These are phyloP conservation scores for Eretmodus cyanostictus DNA, from an alignment of 2,113 vertebrate species.

Conservation along the genomic window DNA sequence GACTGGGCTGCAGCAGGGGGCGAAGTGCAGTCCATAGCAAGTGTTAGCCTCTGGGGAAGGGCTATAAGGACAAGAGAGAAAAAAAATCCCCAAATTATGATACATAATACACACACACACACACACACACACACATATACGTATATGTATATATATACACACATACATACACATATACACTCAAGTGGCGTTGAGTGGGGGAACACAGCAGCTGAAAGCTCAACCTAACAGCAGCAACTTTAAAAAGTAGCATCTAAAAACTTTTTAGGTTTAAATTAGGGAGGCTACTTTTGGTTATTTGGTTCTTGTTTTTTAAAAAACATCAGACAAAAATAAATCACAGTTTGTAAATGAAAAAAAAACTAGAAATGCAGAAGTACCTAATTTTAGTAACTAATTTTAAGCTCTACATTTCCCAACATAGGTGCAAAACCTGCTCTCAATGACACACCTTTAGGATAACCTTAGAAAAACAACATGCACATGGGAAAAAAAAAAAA, in stretches of 20 bases:
- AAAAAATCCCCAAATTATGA: background rate
- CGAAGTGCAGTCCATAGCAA: slow-evolving; percentile 61
- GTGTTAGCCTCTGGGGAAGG: slow-evolving; percentile 4
- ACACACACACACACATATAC: background rate
- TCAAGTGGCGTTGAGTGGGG: background rate
- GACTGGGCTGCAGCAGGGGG: slow-evolving; percentile 41
- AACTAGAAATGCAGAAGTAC: background rate
- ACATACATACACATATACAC: accelerated
- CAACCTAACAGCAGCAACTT: background rate
- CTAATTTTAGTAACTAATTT: background rate
- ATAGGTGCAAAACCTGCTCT: background rate
- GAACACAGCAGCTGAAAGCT: background rate
- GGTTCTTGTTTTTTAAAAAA: background rate
- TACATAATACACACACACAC: background rate
- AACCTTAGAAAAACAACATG: background rate
- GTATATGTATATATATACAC: accelerated
- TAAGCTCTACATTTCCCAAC: background rate
- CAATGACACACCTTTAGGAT: background rate
- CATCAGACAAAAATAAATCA: background rate
- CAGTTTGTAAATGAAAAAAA: background rate
- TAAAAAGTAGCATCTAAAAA: background rate
- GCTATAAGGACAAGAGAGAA: background rate
- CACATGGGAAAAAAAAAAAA: background rate
- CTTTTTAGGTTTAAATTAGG: background rate
- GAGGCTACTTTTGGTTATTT: background rate